Evolutionary conservation across 2,888 invertebrate species (phyloP).

Genomic region (Caenorhabditis zanzibari): DNA sequence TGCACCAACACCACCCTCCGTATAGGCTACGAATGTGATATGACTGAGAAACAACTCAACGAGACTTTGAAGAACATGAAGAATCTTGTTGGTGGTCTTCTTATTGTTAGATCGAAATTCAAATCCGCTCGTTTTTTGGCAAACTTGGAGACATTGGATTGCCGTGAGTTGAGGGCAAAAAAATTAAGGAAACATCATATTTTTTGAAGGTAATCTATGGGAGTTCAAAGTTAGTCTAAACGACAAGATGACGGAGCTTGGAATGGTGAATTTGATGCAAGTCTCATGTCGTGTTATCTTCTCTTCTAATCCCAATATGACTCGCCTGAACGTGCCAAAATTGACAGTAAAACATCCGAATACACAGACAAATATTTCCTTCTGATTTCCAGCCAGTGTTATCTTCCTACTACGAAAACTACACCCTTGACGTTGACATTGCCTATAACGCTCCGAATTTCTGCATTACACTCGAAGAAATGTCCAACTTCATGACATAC

Average conservation of each 20-base stretch:
- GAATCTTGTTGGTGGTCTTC: neutral
- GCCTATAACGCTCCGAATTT: neutral
- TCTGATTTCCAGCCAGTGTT: conserved; percentile 30
- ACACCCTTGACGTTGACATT: neutral
- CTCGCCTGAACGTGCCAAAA: conserved; percentile 5
- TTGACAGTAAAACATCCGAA: neutral
- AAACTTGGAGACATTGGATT: neutral
- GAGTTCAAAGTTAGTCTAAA: conserved; percentile 9
- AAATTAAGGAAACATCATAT: neutral
- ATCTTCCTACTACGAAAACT: neutral
- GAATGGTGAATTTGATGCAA: conserved; percentile 14
- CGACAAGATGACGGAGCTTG: conserved; percentile 30
- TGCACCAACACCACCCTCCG: neutral
- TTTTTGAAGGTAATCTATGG: conserved; percentile 2
- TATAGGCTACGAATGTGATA: conserved; percentile 1
- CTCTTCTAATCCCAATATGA: neutral
- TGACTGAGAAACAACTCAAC: conserved; percentile 10
- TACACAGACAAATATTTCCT: neutral
- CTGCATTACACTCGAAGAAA: conserved; percentile 14
- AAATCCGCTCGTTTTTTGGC: conserved; percentile 6
- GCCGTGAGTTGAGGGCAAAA: neutral
- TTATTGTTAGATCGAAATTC: neutral
- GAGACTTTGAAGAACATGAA: neutral
- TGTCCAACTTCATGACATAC: conserved; percentile 26
- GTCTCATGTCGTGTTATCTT: conserved; percentile 12